Evolutionary conservation across 2,113 vertebrate genomes (phyloP), one percentile per base, ranked within the genome.

Genomic region (Tachuris rubrigastra): DNA sequence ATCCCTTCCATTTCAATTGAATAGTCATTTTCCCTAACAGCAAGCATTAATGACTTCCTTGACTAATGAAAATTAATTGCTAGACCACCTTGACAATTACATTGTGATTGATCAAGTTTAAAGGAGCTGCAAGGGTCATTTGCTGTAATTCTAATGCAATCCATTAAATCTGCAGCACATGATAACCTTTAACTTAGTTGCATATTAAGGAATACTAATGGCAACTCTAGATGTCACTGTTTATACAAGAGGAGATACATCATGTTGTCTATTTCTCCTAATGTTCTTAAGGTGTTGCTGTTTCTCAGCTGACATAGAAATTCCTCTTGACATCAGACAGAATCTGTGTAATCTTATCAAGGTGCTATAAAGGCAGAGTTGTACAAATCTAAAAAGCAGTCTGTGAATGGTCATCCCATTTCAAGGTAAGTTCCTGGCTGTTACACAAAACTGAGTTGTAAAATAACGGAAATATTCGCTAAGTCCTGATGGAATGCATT

Each of bases 1-100:
- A 89, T 95, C 49, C 55, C 55, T 94, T 97, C 73, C 65, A 95
- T 95, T 91, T 96, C 58, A 97, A 91, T 94, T 62, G 97, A 94
- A 95, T 77, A 91, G 75, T 49, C 53, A 80, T 97, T 97, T 97
- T 93, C 68, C 50, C 84, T 93, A 95, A 91, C 74, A 97, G 95
- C 71, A 95, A 89, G 39, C 95, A 97, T 96, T 97, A 97, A 97
- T 97, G 96, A 95, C 97, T 96, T 98, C 90, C 90, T 75, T 78
- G 78, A 53, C 94, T 98, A 98, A 98, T 97, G 96, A 98, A 98
- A 98, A 98, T 98, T 98, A 98, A 98, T 98, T 98, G 91, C 95
- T 94, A 90, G 83, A 56, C 95, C 8, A 22, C 85, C 95, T 97
- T 95, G 94, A 97, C 87, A 97, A 98, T 98, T 98, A 96, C 67